Conservation (phyloP, 2,797 vertebrate species). For the Morelia viridis region DNA sequence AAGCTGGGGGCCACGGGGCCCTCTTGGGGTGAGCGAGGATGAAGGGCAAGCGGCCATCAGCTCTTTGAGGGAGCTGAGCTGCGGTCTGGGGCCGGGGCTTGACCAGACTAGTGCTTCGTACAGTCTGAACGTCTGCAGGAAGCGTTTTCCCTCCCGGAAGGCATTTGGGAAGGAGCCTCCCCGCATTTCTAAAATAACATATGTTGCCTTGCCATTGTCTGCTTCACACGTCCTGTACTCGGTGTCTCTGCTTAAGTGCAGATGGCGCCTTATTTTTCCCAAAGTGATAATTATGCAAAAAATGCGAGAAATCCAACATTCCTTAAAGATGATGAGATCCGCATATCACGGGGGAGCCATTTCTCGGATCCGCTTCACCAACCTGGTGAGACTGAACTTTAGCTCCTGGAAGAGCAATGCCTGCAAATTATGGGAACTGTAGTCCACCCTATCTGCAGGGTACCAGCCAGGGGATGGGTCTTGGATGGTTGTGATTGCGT, state of each 20-base stretch:
- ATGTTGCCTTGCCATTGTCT: not conserved
- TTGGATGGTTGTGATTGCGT: not conserved
- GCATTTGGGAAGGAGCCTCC: not conserved
- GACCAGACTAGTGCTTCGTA: not conserved
- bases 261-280: conserved; percentile 8
- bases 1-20: not conserved
- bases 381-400: not conserved
- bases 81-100: not conserved
- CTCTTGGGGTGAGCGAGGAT: not conserved
- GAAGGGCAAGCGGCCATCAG: not conserved
- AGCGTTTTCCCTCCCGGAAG: not conserved
- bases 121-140: not conserved
- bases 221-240: conserved; percentile 2
- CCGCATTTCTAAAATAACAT: conserved; percentile 2
- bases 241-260: not conserved
- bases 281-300: conserved; percentile 4
- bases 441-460: not conserved
- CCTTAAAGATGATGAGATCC: not conserved
- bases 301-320: not conserved
- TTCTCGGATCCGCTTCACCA: not conserved
- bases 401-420: not conserved
- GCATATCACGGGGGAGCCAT: not conserved
- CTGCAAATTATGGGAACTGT: not conserved
- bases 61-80: not conserved
- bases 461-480: not conserved